Percentiles rank a stretch among this genome's conserved stretches.
Conservation (phyloP, 2,888 invertebrate genomes). For the Microplitis manilae region DNA sequence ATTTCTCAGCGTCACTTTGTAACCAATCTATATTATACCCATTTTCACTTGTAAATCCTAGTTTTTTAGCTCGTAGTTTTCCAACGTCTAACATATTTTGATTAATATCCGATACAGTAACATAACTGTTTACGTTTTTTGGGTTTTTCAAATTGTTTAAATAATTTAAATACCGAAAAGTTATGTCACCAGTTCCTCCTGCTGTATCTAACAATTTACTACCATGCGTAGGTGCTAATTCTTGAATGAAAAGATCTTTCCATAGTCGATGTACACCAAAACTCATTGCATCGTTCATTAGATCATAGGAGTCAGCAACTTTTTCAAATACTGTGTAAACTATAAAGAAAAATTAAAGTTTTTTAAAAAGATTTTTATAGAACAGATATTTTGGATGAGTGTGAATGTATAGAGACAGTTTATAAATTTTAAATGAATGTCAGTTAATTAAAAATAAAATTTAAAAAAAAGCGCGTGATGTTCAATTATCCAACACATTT, state of each 20-base stretch:
- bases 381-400: neutral
- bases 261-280: constrained; percentile 94
- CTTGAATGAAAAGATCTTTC: constrained; percentile 94
- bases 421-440: too few relatives aligned
- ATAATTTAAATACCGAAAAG: constrained; percentile 88
- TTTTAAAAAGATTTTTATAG: constrained; percentile 12
- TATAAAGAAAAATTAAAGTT: constrained; percentile 69
- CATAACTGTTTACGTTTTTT: constrained; percentile 74
- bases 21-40: constrained; percentile 79
- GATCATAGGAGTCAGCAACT: constrained; percentile 94
- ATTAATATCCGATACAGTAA: constrained; percentile 93
- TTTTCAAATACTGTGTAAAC: constrained; percentile 95
- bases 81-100: constrained; percentile 96
- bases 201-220: constrained; percentile 93
- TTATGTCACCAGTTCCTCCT: constrained; percentile 98
- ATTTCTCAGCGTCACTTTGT: constrained; percentile 89
- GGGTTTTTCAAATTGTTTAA: constrained; percentile 73
- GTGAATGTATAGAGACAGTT: too few relatives aligned
- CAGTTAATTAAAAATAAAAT: too few relatives aligned
- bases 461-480: too few relatives aligned
- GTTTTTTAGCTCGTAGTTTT: constrained; percentile 78
- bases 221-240: constrained; percentile 82
- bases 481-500: too few relatives aligned
- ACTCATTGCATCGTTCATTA: constrained; percentile 99
- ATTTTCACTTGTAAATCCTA: constrained; percentile 74